Evolutionary conservation across 64 coral and sea anemone species (phyloP), one percentile per base, ranked within the genome.

Genomic region (Exaiptasia diaphana): DNA sequence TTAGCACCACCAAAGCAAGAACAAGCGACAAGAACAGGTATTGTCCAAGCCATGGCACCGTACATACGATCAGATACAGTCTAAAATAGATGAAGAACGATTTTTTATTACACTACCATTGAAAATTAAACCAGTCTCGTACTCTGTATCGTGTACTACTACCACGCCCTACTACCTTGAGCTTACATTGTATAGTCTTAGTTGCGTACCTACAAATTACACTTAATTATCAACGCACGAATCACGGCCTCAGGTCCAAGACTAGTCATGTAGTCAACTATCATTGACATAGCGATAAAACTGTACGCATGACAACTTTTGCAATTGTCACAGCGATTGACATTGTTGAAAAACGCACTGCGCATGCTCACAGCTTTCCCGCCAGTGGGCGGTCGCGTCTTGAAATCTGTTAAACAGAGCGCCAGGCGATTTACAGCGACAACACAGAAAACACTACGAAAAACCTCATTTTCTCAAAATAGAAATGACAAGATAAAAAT

Each of bases 31-130:
- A 93, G 71, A 13, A 87, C 36, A 20, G 90, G 90, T 41, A 93
- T 93, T 12, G 27, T 74, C 90, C 83, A 93, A 7, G 85, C 77
- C 90, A 93, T 93, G 33, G 83, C 84, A 75, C 90, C 83, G 42
- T 87, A 93, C 50, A 87, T 56, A 10, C 84, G 69, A 27, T 75
- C 40, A 20, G 88, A 79, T 14, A 90, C 32, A 25, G 71, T 59
- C 88, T 90, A 52, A 52, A 52, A 52, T 12, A 10, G n/a, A n/a
- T 52, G 49, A 52, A n/a, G 49, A 52, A 52, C 10, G 49, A 52
- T 10, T 52, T n/a, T 12, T n/a, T 52, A 52, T 10, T 52, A 12
- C 10, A 52, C n/a, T n/a, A n/a, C 49, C n/a, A 52, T 52, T 52
- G n/a, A 52, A 52, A 10, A 52, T 52, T 10, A 52, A 12, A 52